A percentile compares a stretch with the other conserved stretches of the same genome.
Evolutionary conservation across 2,113 vertebrate genomes (phyloP).

Genomic region (Misgurnus anguillicaudatus): DNA sequence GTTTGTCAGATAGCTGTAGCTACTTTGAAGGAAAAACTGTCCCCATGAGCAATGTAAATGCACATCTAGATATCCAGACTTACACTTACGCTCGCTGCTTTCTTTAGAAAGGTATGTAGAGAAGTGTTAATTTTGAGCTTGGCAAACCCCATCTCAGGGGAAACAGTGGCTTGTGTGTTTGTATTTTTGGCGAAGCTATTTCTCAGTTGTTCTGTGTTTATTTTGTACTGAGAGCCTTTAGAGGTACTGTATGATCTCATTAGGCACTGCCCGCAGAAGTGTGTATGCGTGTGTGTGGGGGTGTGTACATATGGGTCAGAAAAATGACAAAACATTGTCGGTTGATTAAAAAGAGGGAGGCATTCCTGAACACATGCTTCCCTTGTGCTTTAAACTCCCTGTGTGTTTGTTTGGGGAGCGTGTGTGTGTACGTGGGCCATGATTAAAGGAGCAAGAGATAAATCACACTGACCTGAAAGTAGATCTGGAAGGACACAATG

Average conservation of each 20-base stretch:
- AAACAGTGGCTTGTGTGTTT: not conserved
- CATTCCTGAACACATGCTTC: conserved; percentile 10
- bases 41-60: not conserved
- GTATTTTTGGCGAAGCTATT: not conserved
- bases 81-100: not conserved
- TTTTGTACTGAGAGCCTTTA: conserved; percentile 24
- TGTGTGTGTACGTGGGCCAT: conserved; percentile 4
- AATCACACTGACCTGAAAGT: conserved; percentile 11
- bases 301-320: conserved; percentile 19
- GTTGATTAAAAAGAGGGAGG: conserved; percentile 36
- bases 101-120: not conserved
- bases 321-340: conserved; percentile 36
- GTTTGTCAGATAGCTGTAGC: not conserved
- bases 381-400: not conserved
- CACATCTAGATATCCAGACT: not conserved
- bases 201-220: conserved; percentile 31
- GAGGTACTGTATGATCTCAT: conserved; percentile 41
- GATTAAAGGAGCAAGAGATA: conserved; percentile 29
- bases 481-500: not conserved
- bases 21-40: not conserved
- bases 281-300: conserved; percentile 20
- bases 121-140: not conserved
- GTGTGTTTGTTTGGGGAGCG: conserved; percentile 22
- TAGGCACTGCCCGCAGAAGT: conserved; percentile 31
- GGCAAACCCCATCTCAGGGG: not conserved